A percentile compares a stretch with the other conserved stretches of the same genome.
phyloP scores from a whole-genome alignment of 2,888 invertebrate species.

The Timandra comae region DNA sequence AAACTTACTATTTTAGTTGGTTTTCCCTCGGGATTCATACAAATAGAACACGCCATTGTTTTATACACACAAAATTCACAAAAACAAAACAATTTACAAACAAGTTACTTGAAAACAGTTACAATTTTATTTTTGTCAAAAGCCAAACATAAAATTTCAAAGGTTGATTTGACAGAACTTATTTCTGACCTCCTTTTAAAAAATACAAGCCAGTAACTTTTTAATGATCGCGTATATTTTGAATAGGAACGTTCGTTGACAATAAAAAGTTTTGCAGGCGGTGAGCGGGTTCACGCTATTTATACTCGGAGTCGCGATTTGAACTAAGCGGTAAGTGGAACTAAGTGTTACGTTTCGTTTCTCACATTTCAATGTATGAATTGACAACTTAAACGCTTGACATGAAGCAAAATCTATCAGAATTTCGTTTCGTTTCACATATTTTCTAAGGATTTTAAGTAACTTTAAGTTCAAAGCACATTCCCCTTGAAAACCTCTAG shows the following conservation, averaged over 20 bases:
- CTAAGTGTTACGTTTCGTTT: too few species aligned
- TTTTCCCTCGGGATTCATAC: conserved; percentile 40
- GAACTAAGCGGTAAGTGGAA: too few species aligned
- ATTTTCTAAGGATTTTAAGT: too few species aligned
- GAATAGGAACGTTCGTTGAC: conserved; percentile 1
- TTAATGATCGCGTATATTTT: conserved; percentile 9
- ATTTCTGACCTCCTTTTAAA: conserved; percentile 13
- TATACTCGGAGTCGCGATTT: conserved; percentile 21
- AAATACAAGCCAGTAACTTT: conserved; percentile 18
- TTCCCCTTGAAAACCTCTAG: too few species aligned
- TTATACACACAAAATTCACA: conserved; percentile 9
- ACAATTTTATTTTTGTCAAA: conserved; percentile 11
- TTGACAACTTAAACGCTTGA: too few species aligned
- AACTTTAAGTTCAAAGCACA: too few species aligned
- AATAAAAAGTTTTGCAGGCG: conserved; percentile 10
- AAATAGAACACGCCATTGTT: conserved; percentile 51
- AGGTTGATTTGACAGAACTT: conserved; percentile 16
- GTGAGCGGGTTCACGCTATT: too few species aligned
- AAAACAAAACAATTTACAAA: conserved; percentile 16
- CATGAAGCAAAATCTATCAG: too few species aligned
- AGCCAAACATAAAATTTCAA: neutral
- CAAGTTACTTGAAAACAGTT: too few species aligned
- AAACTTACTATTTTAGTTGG: conserved; percentile 49
- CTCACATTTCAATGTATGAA: too few species aligned
- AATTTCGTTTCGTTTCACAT: too few species aligned